phyloP scores from a whole-genome alignment of 2,888 invertebrate species.

The Mayetiola destructor region DNA sequence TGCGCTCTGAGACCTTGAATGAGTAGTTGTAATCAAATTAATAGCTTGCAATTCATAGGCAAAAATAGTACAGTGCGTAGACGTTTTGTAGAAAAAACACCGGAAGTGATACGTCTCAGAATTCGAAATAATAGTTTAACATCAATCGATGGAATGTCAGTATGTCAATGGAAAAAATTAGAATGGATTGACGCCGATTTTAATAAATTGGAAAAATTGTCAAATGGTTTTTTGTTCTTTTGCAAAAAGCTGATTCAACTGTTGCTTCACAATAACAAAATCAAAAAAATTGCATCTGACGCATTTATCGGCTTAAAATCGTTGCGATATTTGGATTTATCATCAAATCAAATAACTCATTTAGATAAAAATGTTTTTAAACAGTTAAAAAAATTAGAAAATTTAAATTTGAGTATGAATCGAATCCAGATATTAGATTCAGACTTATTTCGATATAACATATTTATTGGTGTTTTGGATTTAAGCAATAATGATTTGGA shows the following conservation, averaged over 20 bases:
- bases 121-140: not conserved
- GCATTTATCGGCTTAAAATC: not conserved
- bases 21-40: not conserved
- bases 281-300: not conserved
- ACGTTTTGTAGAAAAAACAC: not conserved
- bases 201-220: not conserved
- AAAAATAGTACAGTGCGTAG: not conserved
- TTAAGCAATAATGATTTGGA: not conserved
- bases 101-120: not conserved
- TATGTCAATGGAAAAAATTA: not conserved
- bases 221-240: constrained; percentile 1
- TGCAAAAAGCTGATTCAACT: not conserved
- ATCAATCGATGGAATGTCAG: not conserved
- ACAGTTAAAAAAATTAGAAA: not conserved
- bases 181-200: not conserved
- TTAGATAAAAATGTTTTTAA: not conserved
- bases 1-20: not conserved
- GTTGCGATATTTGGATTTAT: not conserved
- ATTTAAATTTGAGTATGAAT: not conserved
- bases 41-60: not conserved
- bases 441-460: not conserved
- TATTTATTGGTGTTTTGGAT: not conserved
- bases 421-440: not conserved
- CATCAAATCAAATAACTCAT: not conserved
- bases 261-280: not conserved